These are phyloP conservation scores for Achlya flavicornis DNA, from an alignment of 2,888 invertebrate genomes.

Conservation along the genomic window DNA sequence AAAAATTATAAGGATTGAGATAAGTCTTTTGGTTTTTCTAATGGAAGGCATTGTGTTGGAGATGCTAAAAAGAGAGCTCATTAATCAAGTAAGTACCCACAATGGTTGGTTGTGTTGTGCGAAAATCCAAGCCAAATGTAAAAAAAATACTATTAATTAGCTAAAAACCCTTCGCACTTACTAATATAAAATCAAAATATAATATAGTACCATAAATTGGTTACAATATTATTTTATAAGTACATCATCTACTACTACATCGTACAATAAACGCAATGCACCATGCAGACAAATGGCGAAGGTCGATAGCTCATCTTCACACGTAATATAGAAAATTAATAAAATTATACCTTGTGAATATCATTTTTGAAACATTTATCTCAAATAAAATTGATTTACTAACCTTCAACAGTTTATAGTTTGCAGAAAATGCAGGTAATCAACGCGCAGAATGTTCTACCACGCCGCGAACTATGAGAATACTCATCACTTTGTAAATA, in stretches of 20 bases:
- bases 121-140: not conserved
- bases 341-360: constrained; percentile 16
- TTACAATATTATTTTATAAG: constrained; percentile 42
- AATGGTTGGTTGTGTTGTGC: not conserved
- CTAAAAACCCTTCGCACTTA: too few relatives aligned
- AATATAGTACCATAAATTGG: constrained; percentile 39
- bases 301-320: constrained; percentile 72
- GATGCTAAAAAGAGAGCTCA: not conserved
- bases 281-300: constrained; percentile 83
- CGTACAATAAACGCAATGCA: constrained; percentile 79
- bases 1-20: too few relatives aligned
- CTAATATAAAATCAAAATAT: not conserved
- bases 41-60: too few relatives aligned
- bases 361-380: constrained; percentile 19
- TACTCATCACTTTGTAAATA: constrained; percentile 83
- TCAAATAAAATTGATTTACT: constrained; percentile 53
- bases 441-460: constrained; percentile 79
- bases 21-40: too few relatives aligned
- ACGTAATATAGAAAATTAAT: constrained; percentile 40
- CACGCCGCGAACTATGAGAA: constrained; percentile 83
- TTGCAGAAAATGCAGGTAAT: constrained; percentile 74
- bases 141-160: too few relatives aligned
- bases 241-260: too few relatives aligned
- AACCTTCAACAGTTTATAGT: constrained; percentile 74
- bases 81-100: not conserved